Base-by-base conservation (phyloP, 2,888 invertebrate genomes). In the Petrolisthes manimaculis region DNA sequence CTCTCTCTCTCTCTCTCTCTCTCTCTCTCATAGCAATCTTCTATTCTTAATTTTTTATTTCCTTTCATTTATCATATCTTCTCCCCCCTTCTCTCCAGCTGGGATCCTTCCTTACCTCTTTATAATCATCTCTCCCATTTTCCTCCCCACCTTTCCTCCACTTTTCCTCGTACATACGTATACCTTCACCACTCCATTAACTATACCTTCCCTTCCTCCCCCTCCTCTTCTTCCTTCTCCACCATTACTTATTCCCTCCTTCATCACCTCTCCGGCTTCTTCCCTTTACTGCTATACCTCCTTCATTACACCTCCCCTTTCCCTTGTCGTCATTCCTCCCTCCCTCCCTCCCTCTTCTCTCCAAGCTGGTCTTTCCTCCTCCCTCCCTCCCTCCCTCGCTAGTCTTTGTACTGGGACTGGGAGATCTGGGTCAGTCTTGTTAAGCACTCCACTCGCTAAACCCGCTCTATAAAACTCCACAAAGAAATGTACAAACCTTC, bases 1-100 rank as follows among this genome's bases (percentile, higher is more conserved):
- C 74, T 18, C 74, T 74, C 24, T 21, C 74, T 18, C 18, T 74
- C 18, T 74, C n/a, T 74, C 74, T 74, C 74, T 74, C n/a, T 74
- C 18, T 61, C 9, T 9, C 18, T 61, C 1, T 61, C 61, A 61
- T 61, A 61, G 9, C 9, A 61, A 12, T 61, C 61, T 61, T 61
- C 61, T 61, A 61, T 18, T 61, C 61, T 18, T 61, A 1, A 61
- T 18, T 61, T 61, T 1, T 12, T 61, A 9, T 18, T 61, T 12
- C 61, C 9, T 61, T 61, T 61, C 61, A 61, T 18, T 61, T 61
- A 61, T 18, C 61, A 37, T 37, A 2, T 37, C 1, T 37, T 37
- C 37, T 37, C 37, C 37, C 37, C 37, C 37, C 37, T 37, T 37
- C 37, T 37, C 37, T 37, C 37, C 37, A 37, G 37, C 37, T 37